Percentiles rank a stretch among this genome's conserved stretches.
These are phyloP conservation scores for Gnatocerus cornutus DNA, from an alignment of 2,888 invertebrate species.

Conservation along the genomic window DNA sequence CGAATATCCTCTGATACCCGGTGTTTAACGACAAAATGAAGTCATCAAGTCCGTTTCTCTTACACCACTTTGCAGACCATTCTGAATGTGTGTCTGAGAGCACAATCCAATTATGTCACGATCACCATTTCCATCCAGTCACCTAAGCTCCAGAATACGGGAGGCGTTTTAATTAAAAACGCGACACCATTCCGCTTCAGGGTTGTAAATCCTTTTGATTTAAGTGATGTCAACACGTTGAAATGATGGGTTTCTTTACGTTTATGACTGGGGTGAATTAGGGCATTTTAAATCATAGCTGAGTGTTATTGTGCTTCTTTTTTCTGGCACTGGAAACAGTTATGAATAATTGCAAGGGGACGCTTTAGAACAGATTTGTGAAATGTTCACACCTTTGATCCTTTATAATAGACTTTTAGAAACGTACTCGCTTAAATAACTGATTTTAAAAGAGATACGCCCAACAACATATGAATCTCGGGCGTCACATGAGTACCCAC, in stretches of 20 bases:
- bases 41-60: conserved; percentile 13
- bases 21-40: conserved; percentile 38
- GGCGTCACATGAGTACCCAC: too few relatives aligned
- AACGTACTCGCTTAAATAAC: too few relatives aligned
- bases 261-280: conserved; percentile 5
- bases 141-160: conserved; percentile 14
- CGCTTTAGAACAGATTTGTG: too few relatives aligned
- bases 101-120: conserved; percentile 21
- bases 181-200: conserved; percentile 11
- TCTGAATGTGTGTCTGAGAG: conserved; percentile 6
- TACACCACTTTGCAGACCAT: conserved; percentile 8
- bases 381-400: too few relatives aligned
- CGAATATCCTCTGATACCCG: conserved; percentile 44
- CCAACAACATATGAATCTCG: too few relatives aligned
- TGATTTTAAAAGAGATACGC: too few relatives aligned
- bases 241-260: conserved; percentile 6
- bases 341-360: too few relatives aligned
- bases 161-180: conserved; percentile 25
- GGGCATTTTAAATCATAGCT: not conserved
- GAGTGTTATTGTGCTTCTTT: too few relatives aligned
- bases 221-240: conserved; percentile 8
- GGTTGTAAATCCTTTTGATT: conserved; percentile 18
- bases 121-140: conserved; percentile 17
- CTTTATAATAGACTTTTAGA: too few relatives aligned
- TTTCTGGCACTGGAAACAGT: too few relatives aligned